phyloP scores from a whole-genome alignment of 1,140 invertebrate species.

The Dendrolimus punctatus region DNA sequence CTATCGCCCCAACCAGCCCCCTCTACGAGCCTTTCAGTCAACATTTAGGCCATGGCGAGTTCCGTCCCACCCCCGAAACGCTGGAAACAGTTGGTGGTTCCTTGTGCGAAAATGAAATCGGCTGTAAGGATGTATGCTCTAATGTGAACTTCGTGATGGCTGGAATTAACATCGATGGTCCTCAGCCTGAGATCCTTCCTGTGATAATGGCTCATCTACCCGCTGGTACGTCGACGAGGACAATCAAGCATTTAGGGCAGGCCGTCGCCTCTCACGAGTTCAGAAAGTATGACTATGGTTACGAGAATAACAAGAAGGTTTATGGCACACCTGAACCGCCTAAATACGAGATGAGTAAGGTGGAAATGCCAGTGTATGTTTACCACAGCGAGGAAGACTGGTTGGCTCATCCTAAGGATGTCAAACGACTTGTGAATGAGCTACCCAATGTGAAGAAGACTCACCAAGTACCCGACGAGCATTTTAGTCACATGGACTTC shows the following conservation, averaged over 20 bases:
- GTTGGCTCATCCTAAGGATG: constrained; percentile 75
- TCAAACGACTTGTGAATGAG: constrained; percentile 71
- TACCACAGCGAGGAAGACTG: constrained; percentile 80
- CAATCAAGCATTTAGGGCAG: constrained; percentile 82
- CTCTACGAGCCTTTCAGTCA: constrained; percentile 74
- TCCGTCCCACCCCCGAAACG: constrained; percentile 70
- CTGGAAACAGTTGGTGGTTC: constrained; percentile 65
- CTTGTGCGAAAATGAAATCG: constrained; percentile 67
- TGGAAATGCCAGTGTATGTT: constrained; percentile 76
- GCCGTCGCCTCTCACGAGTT: constrained; percentile 61
- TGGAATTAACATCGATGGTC: constrained; percentile 67
- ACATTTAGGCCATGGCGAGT: constrained; percentile 72
- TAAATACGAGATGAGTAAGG: constrained; percentile 75
- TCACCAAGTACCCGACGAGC: constrained; percentile 68
- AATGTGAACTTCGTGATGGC: constrained; percentile 75
- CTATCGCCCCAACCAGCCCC: constrained; percentile 66
- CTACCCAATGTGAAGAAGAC: constrained; percentile 59
- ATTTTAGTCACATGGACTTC: constrained; percentile 83
- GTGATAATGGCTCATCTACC: constrained; percentile 84
- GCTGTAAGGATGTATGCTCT: constrained; percentile 72
- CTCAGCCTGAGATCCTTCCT: constrained; percentile 73
- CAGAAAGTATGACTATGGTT: constrained; percentile 70
- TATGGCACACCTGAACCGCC: constrained; percentile 75
- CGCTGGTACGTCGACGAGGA: constrained; percentile 83
- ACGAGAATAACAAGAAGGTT: constrained; percentile 57